Conservation (phyloP, 2,888 invertebrate genomes). For the Nemoura dubitans region DNA sequence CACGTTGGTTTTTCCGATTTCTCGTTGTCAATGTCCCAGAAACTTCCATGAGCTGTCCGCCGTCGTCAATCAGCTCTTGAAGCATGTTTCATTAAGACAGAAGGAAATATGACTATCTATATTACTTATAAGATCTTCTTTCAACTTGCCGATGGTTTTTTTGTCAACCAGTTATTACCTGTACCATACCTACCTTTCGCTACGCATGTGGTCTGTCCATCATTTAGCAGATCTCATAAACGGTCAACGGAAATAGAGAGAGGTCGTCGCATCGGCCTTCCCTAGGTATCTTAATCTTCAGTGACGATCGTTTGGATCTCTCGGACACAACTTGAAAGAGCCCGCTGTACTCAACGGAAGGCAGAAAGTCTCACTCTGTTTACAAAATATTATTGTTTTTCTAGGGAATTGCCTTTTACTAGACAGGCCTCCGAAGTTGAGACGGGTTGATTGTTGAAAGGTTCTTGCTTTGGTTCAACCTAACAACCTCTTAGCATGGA, state of each 20-base stretch:
- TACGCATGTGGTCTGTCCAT: not conserved
- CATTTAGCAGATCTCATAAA: not conserved
- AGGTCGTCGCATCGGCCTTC: not conserved
- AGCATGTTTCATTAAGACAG: no score
- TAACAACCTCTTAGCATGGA: no score
- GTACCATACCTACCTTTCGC: not conserved
- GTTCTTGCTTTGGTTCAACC: no score
- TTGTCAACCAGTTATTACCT: not conserved
- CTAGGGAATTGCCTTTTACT: not conserved
- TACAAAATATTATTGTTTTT: constrained; percentile 9
- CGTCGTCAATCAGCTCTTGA: no score
- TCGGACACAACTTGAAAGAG: not conserved
- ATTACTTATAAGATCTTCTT: not conserved
- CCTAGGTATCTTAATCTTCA: not conserved
- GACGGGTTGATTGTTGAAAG: no score
- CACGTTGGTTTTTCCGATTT: no score
- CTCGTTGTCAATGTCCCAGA: no score
- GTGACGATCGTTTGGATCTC: not conserved
- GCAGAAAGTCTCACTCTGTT: not conserved
- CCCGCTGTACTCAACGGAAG: not conserved
- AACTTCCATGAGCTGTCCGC: no score
- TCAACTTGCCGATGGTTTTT: not conserved
- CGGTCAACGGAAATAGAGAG: not conserved
- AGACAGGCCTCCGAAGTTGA: no score
- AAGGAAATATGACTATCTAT: no score